Percentiles rank a stretch among this genome's conserved stretches.
Evolutionary conservation across 1,140 invertebrate species (phyloP).

Genomic region (Brachionus asplanchnoidis): DNA sequence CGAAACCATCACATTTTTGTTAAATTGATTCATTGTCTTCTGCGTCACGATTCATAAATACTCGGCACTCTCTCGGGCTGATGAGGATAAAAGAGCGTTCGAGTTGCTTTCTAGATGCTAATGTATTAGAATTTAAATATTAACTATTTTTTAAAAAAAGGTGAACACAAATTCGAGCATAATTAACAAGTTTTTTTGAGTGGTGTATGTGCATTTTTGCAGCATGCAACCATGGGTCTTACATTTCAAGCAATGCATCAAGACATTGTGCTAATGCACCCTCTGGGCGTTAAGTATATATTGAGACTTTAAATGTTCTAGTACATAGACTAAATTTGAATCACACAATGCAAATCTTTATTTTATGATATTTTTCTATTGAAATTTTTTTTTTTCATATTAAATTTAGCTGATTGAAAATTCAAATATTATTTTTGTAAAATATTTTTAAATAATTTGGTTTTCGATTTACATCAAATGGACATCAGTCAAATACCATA

Average conservation of each 20-base stretch:
- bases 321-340: conserved; percentile 5
- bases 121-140: not conserved
- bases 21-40: conserved; percentile 23
- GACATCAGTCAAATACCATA: conserved; percentile 12
- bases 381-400: not conserved
- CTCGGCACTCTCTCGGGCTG: not conserved
- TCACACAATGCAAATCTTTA: conserved; percentile 4
- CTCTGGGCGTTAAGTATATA: not conserved
- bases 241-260: not conserved
- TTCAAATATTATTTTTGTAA: not conserved
- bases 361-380: not conserved
- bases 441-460: not conserved
- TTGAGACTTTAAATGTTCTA: not conserved
- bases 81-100: not conserved
- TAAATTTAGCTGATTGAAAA: conserved; percentile 3
- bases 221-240: not conserved
- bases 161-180: conserved; percentile 19
- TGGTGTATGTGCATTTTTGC: not conserved
- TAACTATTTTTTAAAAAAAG: conserved; percentile 10
- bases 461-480: not conserved
- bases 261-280: not conserved
- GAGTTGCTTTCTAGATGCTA: not conserved
- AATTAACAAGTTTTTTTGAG: not conserved
- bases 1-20: conserved; percentile 13
- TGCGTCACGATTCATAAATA: not conserved